Conservation (phyloP, 2,113 vertebrate genomes). For the Phocoena phocoena region DNA sequence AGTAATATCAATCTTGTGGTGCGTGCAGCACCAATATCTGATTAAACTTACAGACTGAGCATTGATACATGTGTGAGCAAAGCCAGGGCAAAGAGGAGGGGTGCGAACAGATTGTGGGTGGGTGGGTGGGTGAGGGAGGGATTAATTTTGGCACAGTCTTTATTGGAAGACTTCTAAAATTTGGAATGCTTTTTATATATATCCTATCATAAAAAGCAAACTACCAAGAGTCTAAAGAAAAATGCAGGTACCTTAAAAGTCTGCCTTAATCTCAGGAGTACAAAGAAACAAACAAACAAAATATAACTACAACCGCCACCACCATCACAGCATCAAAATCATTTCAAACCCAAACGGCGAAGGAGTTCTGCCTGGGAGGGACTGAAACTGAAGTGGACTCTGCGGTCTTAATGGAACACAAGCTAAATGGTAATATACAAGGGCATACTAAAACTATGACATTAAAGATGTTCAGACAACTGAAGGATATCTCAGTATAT, state of each 20-base stretch:
- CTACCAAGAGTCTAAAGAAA: neutral
- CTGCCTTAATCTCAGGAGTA: neutral
- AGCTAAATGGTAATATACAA: neutral
- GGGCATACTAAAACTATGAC: neutral
- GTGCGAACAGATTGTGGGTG: neutral
- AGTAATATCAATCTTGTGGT: neutral
- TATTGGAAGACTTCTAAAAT: neutral
- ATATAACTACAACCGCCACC: neutral
- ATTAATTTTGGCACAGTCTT: neutral
- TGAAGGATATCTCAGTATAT: neutral
- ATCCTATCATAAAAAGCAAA: neutral
- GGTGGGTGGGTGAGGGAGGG: neutral
- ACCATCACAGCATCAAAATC: neutral
- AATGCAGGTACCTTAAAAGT: neutral
- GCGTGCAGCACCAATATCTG: neutral
- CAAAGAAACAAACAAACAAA: neutral
- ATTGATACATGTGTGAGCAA: neutral
- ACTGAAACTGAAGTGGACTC: neutral
- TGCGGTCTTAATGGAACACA: neutral
- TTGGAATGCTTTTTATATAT: neutral
- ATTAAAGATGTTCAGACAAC: neutral
- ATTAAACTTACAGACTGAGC: neutral
- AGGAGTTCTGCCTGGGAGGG: neutral
- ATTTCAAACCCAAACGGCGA: neutral
- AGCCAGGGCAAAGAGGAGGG: accelerated